Base-by-base conservation (phyloP, 2,888 invertebrate genomes). In the Oscheius sp. region DNA sequence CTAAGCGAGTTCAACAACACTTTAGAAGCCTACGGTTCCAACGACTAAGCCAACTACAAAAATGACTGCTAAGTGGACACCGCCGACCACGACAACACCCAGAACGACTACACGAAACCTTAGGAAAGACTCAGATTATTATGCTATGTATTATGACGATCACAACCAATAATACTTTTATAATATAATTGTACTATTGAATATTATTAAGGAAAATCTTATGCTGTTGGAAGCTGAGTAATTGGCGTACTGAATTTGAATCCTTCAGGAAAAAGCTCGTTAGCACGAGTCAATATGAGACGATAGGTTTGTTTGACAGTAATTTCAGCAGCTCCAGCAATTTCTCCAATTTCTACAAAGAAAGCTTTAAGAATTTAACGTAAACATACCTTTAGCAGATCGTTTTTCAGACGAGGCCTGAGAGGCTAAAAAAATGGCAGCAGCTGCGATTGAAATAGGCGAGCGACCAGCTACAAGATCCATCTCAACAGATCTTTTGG, bases 371-470 rank as follows among this genome's bases (percentile, higher is more conserved):
- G 25, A n/a, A 48, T 48, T 12, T 3, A 48, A 12, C 5, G 15
- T 25, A n/a, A n/a, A n/a, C n/a, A n/a, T 33, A 89, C 89, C 89
- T 88, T 95, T 96, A 87, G 95, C 95, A 75, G 93, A 93, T 82
- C 93, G 91, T 87, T 96, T 93, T 82, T 93, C 94, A 0, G 94
- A 95, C 0, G 96, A 94, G 84, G 92, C 93, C 89, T 95, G 96
- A n/a, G 96, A 95, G 1, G 98, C 97, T 97, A 98, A 96, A 86
- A 97, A 98, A 42, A 61, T 61, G 31, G 61, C 61, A 15, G 61
- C 97, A 8, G 98, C 98, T 0, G 98, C 96, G 0, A 98, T 96
- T 0, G 97, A 97, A 76, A 98, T 96, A 0, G 98, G 98, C 67
- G 96, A 96, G 84, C 97, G 91, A 5, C 97, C 97, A 45, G 97